phyloP scores from a whole-genome alignment of 2,113 vertebrate species.

The Aptenodytes patagonicus region DNA sequence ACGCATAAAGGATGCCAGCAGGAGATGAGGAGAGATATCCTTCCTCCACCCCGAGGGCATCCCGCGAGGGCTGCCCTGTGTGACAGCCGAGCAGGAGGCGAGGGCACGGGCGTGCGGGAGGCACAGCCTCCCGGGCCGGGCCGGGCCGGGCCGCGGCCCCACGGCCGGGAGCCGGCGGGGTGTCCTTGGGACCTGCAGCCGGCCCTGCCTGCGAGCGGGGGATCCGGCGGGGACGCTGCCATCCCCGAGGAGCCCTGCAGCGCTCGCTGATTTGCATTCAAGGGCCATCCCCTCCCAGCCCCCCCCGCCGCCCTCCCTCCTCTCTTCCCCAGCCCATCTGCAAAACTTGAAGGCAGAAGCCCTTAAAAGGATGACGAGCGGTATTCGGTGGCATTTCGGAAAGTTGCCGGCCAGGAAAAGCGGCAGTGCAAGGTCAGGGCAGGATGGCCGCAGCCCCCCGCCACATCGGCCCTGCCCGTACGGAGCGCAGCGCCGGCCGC shows the following conservation, averaged over 20 bases:
- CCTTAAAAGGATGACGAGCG: not conserved
- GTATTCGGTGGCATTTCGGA: not conserved
- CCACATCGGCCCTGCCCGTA: not conserved
- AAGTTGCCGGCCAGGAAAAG: not conserved
- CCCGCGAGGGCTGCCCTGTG: not conserved
- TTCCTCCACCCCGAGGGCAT: not conserved
- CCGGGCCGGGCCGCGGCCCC: no score
- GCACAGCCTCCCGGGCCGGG: not conserved
- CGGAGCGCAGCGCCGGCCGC: not conserved
- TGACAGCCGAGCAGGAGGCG: not conserved
- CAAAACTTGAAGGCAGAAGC: not conserved
- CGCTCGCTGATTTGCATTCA: not conserved
- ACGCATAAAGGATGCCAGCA: not conserved
- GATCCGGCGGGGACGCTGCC: not conserved
- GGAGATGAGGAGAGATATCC: not conserved
- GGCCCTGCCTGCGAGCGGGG: not conserved
- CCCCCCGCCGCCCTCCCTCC: not conserved
- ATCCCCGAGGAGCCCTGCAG: not conserved
- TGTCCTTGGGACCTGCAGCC: not conserved
- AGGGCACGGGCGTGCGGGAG: not conserved
- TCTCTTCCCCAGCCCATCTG: not conserved
- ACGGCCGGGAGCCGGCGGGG: not conserved
- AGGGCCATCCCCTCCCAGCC: not conserved
- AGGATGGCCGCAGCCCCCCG: not conserved
- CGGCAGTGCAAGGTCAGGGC: not conserved